A percentile compares a stretch with the other conserved stretches of the same genome.
Evolutionary conservation across 2,888 invertebrate species (phyloP).

Genomic region (Harmothoe impar): DNA sequence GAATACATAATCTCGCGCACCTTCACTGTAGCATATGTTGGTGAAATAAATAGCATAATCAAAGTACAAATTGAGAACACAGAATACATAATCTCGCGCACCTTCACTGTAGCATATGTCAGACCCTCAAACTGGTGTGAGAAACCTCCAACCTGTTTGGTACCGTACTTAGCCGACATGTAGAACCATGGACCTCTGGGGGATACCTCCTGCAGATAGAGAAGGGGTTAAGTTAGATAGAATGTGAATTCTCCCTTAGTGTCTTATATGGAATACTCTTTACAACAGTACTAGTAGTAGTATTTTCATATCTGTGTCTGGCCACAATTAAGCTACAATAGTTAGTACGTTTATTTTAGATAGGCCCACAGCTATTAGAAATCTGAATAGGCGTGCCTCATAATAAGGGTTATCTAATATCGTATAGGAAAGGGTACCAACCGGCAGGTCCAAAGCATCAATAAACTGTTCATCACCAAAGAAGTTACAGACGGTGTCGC

Average conservation of each 20-base stretch:
- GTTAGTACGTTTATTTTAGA: no score
- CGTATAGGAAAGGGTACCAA: no score
- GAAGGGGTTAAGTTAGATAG: not conserved
- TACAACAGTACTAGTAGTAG: no score
- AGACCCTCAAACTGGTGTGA: slow-evolving; percentile 65
- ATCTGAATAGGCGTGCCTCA: no score
- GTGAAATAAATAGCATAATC: no score
- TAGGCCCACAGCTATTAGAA: no score
- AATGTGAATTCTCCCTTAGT: not conserved
- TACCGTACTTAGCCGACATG: slow-evolving; percentile 44
- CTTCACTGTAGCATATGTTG: no score
- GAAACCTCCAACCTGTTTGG: slow-evolving; percentile 68
- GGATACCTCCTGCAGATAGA: slow-evolving; percentile 6
- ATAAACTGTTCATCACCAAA: slow-evolving; percentile 66
- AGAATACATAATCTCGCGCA: not conserved
- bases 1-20: slow-evolving; percentile 43
- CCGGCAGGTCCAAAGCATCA: slow-evolving; percentile 63
- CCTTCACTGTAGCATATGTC: slow-evolving; percentile 67
- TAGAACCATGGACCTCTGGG: slow-evolving; percentile 64
- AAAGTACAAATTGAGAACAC: no score
- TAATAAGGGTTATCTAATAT: no score
- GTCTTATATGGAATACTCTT: no score
- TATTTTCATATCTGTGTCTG: no score
- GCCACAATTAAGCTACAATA: no score
- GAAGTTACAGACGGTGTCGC: slow-evolving; percentile 69